phyloP scores from a whole-genome alignment of 2,113 vertebrate species.

The Pao palembangensis region DNA sequence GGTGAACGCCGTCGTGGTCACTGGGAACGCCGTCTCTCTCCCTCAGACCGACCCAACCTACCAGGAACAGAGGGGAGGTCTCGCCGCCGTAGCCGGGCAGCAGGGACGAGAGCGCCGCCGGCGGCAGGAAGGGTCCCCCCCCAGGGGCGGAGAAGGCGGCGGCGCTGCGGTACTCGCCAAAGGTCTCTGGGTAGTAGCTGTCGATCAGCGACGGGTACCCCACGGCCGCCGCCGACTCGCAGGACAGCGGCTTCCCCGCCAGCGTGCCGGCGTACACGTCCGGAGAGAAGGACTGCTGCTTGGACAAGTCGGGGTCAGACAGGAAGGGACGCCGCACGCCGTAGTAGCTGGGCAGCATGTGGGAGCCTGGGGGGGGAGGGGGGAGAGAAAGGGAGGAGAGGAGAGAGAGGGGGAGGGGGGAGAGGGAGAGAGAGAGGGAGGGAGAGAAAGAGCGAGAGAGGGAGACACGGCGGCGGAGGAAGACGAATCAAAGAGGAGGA shows the following conservation, averaged over 20 bases:
- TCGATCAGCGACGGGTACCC: conserved; percentile 82
- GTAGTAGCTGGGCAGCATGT: conserved; percentile 78
- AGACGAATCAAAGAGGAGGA: neutral
- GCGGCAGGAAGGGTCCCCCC: conserved; percentile 74
- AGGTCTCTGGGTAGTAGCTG: conserved; percentile 80
- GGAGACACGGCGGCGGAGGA: neutral
- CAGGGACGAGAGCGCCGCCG: conserved; percentile 79
- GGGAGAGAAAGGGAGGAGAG: neutral
- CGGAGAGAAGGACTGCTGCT: conserved; percentile 77
- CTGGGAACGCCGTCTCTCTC: no score
- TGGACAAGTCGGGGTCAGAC: conserved; percentile 81
- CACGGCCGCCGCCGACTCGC: conserved; percentile 71
- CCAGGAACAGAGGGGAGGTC: conserved; percentile 78
- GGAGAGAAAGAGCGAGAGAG: no score
- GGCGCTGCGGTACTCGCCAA: conserved; percentile 77
- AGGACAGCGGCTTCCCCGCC: conserved; percentile 78
- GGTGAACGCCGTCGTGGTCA: no score
- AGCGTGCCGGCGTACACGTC: conserved; percentile 76
- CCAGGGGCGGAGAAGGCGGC: conserved; percentile 67
- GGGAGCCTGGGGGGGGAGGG: conserved; percentile 73
- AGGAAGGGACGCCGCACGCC: conserved; percentile 81
- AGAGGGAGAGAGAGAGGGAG: neutral
- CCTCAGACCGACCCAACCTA: conserved; percentile 59
- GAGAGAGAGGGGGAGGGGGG: neutral
- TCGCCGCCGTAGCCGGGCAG: conserved; percentile 81